These are phyloP conservation scores for Solenodon paradoxus DNA, from an alignment of 2,113 vertebrate genomes.

Conservation along the genomic window DNA sequence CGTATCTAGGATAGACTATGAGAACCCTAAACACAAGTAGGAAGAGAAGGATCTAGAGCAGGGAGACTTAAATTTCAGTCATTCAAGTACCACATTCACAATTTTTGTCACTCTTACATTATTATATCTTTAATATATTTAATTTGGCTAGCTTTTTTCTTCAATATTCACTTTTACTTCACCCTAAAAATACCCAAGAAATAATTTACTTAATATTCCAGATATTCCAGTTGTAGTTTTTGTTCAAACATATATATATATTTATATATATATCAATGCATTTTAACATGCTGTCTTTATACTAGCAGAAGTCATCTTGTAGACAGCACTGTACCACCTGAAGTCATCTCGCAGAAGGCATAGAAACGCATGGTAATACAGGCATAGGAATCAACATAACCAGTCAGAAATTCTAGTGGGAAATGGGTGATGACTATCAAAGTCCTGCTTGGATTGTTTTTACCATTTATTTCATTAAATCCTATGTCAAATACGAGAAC, in stretches of 20 bases:
- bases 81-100: not conserved
- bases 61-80: not conserved
- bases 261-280: too few species aligned
- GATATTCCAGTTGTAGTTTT: not conserved
- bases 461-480: conserved; percentile 14
- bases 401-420: not conserved
- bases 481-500: not conserved
- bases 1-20: not conserved
- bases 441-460: not conserved
- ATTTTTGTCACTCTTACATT: not conserved
- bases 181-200: not conserved
- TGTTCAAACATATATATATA: not conserved
- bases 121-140: not conserved
- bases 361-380: not conserved
- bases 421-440: not conserved
- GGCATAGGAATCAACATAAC: not conserved
- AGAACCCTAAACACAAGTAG: not conserved
- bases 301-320: too few species aligned
- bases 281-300: not conserved
- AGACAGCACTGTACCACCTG: too few species aligned
- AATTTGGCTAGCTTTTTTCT: not conserved
- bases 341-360: not conserved
- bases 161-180: not conserved
- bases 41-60: not conserved
- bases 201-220: not conserved